These are phyloP conservation scores for Drosophila eugracilis DNA, from an alignment of 1,140 invertebrate species.

Conservation along the genomic window DNA sequence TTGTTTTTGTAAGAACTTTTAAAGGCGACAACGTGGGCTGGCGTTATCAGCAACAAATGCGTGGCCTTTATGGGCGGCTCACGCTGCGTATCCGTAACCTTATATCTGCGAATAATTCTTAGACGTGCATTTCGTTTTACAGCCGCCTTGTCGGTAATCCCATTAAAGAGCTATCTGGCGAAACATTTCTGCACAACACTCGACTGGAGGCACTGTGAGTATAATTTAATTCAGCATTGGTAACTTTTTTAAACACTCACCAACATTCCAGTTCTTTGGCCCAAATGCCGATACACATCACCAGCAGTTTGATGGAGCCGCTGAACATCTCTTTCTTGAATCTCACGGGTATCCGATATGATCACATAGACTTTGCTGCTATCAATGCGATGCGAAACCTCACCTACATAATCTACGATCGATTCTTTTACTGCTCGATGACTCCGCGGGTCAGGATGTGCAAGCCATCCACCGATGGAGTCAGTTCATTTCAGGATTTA, in stretches of 20 bases:
- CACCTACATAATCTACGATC: constrained; percentile 88
- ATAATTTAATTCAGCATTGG: constrained; percentile 10
- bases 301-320: constrained; percentile 46
- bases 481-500: constrained; percentile 89
- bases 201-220: constrained; percentile 86
- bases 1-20: constrained; percentile 34
- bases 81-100: constrained; percentile 67
- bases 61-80: constrained; percentile 57
- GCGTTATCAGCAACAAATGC: constrained; percentile 53
- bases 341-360: constrained; percentile 87
- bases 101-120: constrained; percentile 29
- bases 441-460: constrained; percentile 88
- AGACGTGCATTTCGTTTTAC: constrained; percentile 63
- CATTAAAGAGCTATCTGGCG: constrained; percentile 84
- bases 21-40: constrained; percentile 42
- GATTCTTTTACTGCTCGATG: constrained; percentile 90
- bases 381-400: constrained; percentile 86
- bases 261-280: constrained; percentile 54
- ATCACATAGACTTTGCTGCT: constrained; percentile 86
- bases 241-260: neutral
- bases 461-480: constrained; percentile 89
- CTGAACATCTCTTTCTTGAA: constrained; percentile 83
- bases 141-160: constrained; percentile 85
- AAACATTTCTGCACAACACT: constrained; percentile 85
- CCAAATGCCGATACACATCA: constrained; percentile 66